Evolutionary conservation across 2,113 vertebrate species (phyloP).

Genomic region (Salminus brasiliensis): DNA sequence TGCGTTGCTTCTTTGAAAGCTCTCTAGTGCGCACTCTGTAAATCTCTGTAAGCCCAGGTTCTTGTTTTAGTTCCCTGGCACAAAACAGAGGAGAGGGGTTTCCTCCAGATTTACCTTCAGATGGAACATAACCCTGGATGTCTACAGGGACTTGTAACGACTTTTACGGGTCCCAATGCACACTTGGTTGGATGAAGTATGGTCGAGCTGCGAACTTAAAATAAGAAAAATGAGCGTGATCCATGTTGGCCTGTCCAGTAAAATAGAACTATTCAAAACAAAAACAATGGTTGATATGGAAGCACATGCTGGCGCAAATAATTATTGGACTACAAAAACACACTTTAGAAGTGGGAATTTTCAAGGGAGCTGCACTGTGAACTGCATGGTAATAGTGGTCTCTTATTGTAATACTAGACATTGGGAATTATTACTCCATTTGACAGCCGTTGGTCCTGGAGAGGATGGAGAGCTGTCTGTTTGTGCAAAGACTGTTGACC

Average conservation of each 20-base stretch:
- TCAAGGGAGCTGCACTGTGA: not conserved
- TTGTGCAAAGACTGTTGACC: constrained; percentile 14
- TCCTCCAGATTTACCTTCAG: constrained; percentile 4
- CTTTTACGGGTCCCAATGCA: constrained; percentile 7
- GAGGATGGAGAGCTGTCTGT: not conserved
- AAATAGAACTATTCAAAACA: not conserved
- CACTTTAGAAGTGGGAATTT: not conserved
- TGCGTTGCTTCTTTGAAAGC: constrained; percentile 9
- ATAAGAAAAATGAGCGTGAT: constrained; percentile 14
- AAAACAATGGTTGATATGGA: not conserved
- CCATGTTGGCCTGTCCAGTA: not conserved
- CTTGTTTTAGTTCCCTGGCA: constrained; percentile 5
- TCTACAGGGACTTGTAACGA: constrained; percentile 18
- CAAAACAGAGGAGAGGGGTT: not conserved
- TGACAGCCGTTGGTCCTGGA: not conserved
- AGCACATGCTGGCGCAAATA: not conserved
- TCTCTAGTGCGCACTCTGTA: constrained; percentile 8
- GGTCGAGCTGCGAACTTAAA: constrained; percentile 1
- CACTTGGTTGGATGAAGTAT: constrained; percentile 12
- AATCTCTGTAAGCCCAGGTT: constrained; percentile 10
- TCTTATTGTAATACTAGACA: not conserved
- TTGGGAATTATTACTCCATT: not conserved
- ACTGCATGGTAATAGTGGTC: not conserved
- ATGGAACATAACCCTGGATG: not conserved
- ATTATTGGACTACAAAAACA: not conserved